phyloP scores from a whole-genome alignment of 2,113 vertebrate genomes.

The Hirundichthys speculiger region DNA sequence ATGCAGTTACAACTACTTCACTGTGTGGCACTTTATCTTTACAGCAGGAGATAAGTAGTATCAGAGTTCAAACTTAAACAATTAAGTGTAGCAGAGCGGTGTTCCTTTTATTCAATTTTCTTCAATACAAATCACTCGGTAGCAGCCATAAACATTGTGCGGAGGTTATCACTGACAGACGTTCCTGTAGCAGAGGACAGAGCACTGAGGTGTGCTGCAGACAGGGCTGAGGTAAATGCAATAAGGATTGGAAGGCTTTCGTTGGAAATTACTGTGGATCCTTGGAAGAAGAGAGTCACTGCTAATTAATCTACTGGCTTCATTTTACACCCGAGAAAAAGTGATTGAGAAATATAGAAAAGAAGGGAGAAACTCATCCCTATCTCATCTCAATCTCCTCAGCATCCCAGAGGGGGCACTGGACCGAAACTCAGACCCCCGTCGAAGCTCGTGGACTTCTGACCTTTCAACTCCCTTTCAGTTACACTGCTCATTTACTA shows the following conservation, averaged over 20 bases:
- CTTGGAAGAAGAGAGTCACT: constrained; percentile 63
- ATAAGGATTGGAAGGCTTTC: constrained; percentile 60
- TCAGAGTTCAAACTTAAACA: constrained; percentile 53
- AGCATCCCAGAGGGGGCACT: constrained; percentile 20
- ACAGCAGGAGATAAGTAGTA: constrained; percentile 36
- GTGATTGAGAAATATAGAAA: constrained; percentile 22
- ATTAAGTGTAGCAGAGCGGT: constrained; percentile 10
- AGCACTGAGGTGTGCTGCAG: constrained; percentile 29
- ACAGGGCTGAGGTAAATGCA: constrained; percentile 71
- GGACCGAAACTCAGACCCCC: constrained; percentile 38
- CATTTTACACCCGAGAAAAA: constrained; percentile 38
- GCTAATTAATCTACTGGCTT: constrained; percentile 78
- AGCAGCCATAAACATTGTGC: constrained; percentile 55
- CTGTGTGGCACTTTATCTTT: constrained; percentile 45
- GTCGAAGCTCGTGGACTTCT: constrained; percentile 40
- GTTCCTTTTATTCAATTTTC: constrained; percentile 26
- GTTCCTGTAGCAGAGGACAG: constrained; percentile 47
- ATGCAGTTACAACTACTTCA: constrained; percentile 13
- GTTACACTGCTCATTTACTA: constrained; percentile 71
- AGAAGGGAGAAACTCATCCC: constrained; percentile 8
- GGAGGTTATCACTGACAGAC: constrained; percentile 42
- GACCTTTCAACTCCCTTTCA: constrained; percentile 62
- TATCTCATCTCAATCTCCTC: constrained; percentile 57
- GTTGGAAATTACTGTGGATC: constrained; percentile 72
- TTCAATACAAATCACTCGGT: constrained; percentile 45